phyloP scores from a whole-genome alignment of 2,113 vertebrate genomes.

The Thalassoma bifasciatum region DNA sequence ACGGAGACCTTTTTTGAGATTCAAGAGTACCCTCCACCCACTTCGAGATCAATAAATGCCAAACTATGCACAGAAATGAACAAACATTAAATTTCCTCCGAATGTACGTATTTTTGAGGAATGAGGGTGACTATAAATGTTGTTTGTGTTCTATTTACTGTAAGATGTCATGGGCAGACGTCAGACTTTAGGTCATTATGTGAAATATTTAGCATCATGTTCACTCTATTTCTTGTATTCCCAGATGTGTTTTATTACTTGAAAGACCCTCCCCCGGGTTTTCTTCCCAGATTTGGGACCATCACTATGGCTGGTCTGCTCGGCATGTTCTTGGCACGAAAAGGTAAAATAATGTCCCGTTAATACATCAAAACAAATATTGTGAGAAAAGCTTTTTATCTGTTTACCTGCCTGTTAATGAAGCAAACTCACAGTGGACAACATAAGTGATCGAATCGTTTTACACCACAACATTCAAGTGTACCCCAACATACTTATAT shows the following conservation, averaged over 20 bases:
- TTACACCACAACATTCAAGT: too few relatives aligned
- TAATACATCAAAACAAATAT: background rate
- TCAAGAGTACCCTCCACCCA: too few relatives aligned
- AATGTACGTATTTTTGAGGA: too few relatives aligned
- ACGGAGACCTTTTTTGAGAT: too few relatives aligned
- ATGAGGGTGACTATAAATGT: background rate
- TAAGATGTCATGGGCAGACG: background rate
- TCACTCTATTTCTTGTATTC: conserved; percentile 29
- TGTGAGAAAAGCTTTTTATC: background rate
- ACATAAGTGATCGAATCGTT: too few relatives aligned
- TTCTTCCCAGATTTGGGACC: conserved; percentile 86
- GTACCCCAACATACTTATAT: too few relatives aligned
- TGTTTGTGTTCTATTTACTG: background rate
- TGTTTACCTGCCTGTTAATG: too few relatives aligned
- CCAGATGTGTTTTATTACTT: conserved; percentile 90
- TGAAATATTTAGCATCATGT: background rate
- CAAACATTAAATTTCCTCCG: too few relatives aligned
- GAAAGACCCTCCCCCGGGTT: conserved; percentile 90
- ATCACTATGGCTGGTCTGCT: conserved; percentile 88
- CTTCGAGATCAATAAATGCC: too few relatives aligned
- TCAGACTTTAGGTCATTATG: background rate
- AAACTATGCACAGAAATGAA: too few relatives aligned
- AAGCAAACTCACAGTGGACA: too few relatives aligned
- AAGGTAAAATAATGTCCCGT: conserved; percentile 79
- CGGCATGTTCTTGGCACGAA: conserved; percentile 87